Conservation (phyloP, 92 coral and sea anemone species). For the Epizoanthus fatuus region DNA sequence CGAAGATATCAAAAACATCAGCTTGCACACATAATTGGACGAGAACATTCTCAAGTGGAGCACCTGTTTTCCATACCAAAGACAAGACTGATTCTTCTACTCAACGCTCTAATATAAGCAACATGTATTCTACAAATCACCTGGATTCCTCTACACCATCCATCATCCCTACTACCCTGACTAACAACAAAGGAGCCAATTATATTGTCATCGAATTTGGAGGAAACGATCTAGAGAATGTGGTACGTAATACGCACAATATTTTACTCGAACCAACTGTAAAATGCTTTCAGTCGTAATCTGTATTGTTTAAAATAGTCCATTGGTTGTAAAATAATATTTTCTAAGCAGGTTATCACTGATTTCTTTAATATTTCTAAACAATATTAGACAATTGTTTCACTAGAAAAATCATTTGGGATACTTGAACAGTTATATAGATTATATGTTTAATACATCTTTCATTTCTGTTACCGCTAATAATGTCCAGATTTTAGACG, state of each 20-base stretch:
- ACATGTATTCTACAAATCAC: background rate
- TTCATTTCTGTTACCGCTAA: no score
- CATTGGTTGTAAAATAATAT: no score
- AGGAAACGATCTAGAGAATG: background rate
- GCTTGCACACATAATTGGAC: background rate
- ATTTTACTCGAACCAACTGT: no score
- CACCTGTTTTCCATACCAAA: background rate
- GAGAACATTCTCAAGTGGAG: background rate
- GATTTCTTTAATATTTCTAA: no score
- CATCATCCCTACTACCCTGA: background rate
- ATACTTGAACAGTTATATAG: no score
- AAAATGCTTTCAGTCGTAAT: no score
- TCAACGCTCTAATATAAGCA: background rate
- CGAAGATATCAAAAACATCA: background rate
- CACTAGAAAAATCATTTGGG: no score
- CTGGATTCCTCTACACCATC: background rate
- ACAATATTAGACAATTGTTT: no score
- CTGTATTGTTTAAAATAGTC: no score
- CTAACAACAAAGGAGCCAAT: background rate
- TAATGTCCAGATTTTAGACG: no score
- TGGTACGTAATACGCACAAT: background rate
- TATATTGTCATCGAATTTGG: conserved; percentile 18
- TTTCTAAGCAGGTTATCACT: no score
- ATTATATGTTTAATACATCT: no score
- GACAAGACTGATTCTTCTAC: background rate